Evolutionary conservation across 2,888 invertebrate genomes (phyloP), one percentile per base, ranked within the genome.

Genomic region (Notocelia uddmanniana): DNA sequence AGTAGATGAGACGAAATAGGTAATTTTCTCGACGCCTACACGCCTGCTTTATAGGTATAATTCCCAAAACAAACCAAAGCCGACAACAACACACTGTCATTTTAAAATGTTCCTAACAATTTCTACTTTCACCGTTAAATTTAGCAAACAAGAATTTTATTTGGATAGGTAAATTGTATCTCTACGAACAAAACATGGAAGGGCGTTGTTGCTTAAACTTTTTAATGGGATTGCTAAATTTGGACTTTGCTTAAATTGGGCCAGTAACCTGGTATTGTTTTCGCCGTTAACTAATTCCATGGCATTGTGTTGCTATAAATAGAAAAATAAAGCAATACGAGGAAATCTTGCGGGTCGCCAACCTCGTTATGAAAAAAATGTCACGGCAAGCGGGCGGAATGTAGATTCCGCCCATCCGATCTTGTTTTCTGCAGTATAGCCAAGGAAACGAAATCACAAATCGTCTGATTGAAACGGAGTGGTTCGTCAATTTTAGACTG

Each of bases 341-440:
- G n/a, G 50, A 31, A 58, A 70, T 54, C 41, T 58, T 19, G 48
- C 57, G 63, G 50, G 67, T 72, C 74, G 57, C 66, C 73, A 68
- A 71, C 62, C 74, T 69, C 68, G 74, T 73, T 76, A 37, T 64
- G 59, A 73, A 74, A 73, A 74, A 76, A 73, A 76, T 71, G 50
- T 60, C 55, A 68, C 55, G 60, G 57, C 69, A 64, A 71, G 70
- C 62, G 76, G 76, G 78, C 75, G 76, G 71, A 79, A 79, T 77
- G 74, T 59, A 23, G 34, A 58, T 58, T 57, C 31, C 15, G 23
- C 15, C 13, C 78, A 74, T 76, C 69, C 73, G 62, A 75, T 78
- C 73, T 76, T 72, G 69, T 68, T 74, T 76, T 69, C 50, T 74
- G 57, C 64, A 69, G n/a, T 15, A 37, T 8, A 34, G 3, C 15